Base-by-base conservation (phyloP, 2,888 invertebrate genomes). In the Rotaria magnacalcarata region DNA sequence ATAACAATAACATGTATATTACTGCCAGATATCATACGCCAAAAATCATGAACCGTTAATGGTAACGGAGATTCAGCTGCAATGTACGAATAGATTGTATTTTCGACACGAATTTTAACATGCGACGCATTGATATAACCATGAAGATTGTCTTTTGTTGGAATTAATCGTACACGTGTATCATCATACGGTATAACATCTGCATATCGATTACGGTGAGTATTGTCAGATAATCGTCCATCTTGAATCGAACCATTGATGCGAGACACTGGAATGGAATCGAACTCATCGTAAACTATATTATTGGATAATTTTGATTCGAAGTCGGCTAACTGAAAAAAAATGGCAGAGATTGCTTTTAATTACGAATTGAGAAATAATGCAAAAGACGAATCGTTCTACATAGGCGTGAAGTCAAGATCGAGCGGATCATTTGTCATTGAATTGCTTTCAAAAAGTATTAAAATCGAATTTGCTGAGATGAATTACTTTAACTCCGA, bases 61-160 rank as follows among this genome's bases (percentile, higher is more conserved):
- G 47, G 24, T n/a, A 80, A n/a, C 11, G 80, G 80, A 3, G 34
- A 21, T 14, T 80, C 80, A 47, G 80, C 41, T 43, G 80, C 80
- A 24, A 80, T 80, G 8, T 80, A 80, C 11, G 80, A 80, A n/a
- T 47, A 80, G n/a, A 80, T 47, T 14, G 80, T 80, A 80, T 80
- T 43, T 47, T 80, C 47, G 19, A 80, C n/a, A 43, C 89, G 90
- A 90, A 95, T 96, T 89, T 95, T 95, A 87, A 96, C 94, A 89
- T 96, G 95, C 5, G 96, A 96, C 2, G 96, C 96, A 92, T 96
- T 96, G 88, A 96, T 95, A 89, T 96, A 97, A 24, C 96, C 96
- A 89, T 93, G 93, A 86, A 94, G 94, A 91, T 97, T 96, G 88
- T 93, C 93, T 89, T 94, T 94, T 19, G 94, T 93, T 11, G 96